Evolutionary conservation across 2,888 invertebrate genomes (phyloP), one percentile per base, ranked within the genome.

Genomic region (Pseudococcus jackbeardsleyi): DNA sequence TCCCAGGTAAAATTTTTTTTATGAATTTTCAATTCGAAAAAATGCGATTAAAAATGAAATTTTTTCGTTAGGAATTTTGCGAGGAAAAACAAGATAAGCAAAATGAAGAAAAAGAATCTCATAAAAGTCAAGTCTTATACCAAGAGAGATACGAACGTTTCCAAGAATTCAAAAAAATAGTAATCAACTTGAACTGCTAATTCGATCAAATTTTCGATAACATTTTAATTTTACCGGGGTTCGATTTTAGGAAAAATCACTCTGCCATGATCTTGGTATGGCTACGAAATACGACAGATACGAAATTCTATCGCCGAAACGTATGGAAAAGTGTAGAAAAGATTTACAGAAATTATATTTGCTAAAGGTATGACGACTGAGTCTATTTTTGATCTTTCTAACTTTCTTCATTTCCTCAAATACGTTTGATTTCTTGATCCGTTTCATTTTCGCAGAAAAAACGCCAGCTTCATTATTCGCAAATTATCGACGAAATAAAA

Each of bases 151-250:
- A 82, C 19, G 46, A 46, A 11, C 79, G 79, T 82, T 82, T 82
- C 9, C 79, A 82, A 82, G 39, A 42, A 82, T 82, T 46, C n/a
- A 82, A 82, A 33, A 82, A 82, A 46, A 82, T 82, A 82, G 79
- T 82, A 82, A 82, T 1, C 5, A 82, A 46, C 42, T 68, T 4
- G 2, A 17, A 42, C 9, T 9, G 7, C 0, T 42, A 42, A 42
- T 5, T 9, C 5, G 9, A 42, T 42, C 8, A 42, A 42, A 42
- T 42, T 8, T 0, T 33, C 33, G n/a, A 72, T 15, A 72, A 39
- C 22, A 11, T 59, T 59, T 59, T n/a, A 59, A 15, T 68, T 68
- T 26, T 26, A 26, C 26, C 15, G 1, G 1, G 8, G 11, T 26
- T 79, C n/a, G 0, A 0, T 42, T 15, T 5, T 4, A 79, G 79